Evolutionary conservation across 2,888 invertebrate genomes (phyloP), one percentile per base, ranked within the genome.

Genomic region (Pyrrhosoma nymphula): DNA sequence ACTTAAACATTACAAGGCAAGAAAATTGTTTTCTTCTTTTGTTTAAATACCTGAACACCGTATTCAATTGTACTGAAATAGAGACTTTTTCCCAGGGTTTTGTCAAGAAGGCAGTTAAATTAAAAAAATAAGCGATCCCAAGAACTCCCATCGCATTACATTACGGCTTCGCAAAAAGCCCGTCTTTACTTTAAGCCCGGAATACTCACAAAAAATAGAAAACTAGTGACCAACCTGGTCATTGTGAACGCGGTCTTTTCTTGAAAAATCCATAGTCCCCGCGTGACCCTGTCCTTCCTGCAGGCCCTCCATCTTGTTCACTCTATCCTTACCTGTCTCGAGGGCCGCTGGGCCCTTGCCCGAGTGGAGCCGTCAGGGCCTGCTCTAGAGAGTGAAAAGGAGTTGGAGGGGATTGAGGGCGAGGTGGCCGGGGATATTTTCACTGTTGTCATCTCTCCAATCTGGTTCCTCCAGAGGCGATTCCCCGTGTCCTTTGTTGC

Each of bases 371-470:
- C 82, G 82, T 23, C 3, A 69, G n/a, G 26, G 69, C 69, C 69
- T 12, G 0, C 69, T 6, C 8, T 8, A 82, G 82, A 82, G 35
- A 26, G 82, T 30, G 30, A 35, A 35, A 82, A 35, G 35, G 82
- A 35, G 35, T 10, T 35, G 12, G 30, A 18, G 16, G 35, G 30
- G 12, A 35, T 6, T 30, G 35, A 35, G 30, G 82, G 82, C 82
- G 35, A 30, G 30, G 82, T 82, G 82, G 82, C 26, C 35, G 82
- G 82, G 82, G 35, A 82, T 82, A 82, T 82, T 82, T 82, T 35
- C 82, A 35, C 82, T 35, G 30, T 82, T 82, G 82, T 82, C 82
- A 82, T 82, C 82, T 82, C 82, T 82, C 82, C 82, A 82, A 82
- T 82, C 30, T 82, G 16, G 30, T 82, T 35, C 82, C 82, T 35